Base-by-base conservation (phyloP, 2,888 invertebrate species). In the Brachypterus glaber region DNA sequence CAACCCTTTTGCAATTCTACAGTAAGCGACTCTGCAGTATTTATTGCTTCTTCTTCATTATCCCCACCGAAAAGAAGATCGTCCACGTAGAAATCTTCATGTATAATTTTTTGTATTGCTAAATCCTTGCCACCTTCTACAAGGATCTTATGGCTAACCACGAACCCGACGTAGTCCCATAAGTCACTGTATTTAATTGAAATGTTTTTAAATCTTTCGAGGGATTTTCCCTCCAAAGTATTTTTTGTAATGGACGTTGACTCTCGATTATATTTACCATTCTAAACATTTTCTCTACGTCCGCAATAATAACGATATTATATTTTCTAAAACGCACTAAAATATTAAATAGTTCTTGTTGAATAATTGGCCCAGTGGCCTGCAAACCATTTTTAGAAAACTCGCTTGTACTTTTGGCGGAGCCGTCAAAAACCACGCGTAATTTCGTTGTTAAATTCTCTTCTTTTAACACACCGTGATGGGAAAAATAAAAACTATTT, bases 361-460 rank as follows among this genome's bases (percentile, higher is more conserved):
- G 44, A 4, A 45, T 30, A 14, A 8, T 32, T 5, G 40, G 42
- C n/a, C 44, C 43, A 24, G 21, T 25, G 4, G 32, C 13, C 27
- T 33, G 37, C n/a, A 31, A 15, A 29, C 43, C 46, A 21, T 44
- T 46, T n/a, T 44, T 16, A 11, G 44, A 44, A 14, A 33, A n/a
- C 3, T 41, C 40, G n/a, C 25, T 26, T 4, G 15, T 17, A 2
- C 44, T 35, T 37, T 37, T 41, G n/a, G 26, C 30, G 3, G 44
- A 44, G 2, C 30, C 44, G 17, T 46, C 46, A 41, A 45, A 45
- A 13, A 46, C 46, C 1, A 42, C 44, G 2, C 41, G 18, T 24
- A 39, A 27, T 33, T 46, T 46, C 2, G 37, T 44, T 3, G 38
- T 41, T 14, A 31, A 8, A 17, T 41, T 41, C 2, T 13, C 17